Conservation (phyloP, 2,113 vertebrate genomes). For the Sinocyclocheilus anophthalmus region DNA sequence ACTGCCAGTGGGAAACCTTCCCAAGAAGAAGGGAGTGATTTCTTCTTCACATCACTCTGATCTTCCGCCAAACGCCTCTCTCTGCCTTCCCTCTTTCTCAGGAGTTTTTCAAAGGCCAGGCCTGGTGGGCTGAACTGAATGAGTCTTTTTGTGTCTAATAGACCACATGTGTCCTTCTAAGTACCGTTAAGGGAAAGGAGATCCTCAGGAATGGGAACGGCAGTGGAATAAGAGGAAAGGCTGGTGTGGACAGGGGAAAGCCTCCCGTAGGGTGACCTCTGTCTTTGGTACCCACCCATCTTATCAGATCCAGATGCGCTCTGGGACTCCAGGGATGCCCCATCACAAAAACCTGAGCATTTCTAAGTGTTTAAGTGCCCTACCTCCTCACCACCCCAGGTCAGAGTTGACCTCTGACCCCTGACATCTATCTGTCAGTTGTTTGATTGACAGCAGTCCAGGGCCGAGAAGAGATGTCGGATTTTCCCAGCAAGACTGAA, state of each 20-base stretch:
- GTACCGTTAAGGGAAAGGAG: constrained; percentile 44
- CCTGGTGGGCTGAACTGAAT: constrained; percentile 63
- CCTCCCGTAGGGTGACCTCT: constrained; percentile 75
- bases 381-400: constrained; percentile 64
- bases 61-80: constrained; percentile 50
- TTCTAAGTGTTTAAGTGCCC: constrained; percentile 20
- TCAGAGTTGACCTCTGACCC: constrained; percentile 68
- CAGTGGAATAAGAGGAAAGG: constrained; percentile 72
- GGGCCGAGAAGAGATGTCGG: constrained; percentile 47
- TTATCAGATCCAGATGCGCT: constrained; percentile 81
- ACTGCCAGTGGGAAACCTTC: constrained; percentile 52
- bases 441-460: constrained; percentile 67
- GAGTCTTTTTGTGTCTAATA: constrained; percentile 69
- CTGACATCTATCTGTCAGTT: constrained; percentile 49
- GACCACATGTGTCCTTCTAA: constrained; percentile 44
- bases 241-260: constrained; percentile 64
- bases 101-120: constrained; percentile 49
- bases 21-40: constrained; percentile 38
- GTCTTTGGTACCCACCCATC: constrained; percentile 69
- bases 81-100: constrained; percentile 6
- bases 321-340: background rate
- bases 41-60: constrained; percentile 53
- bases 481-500: constrained; percentile 49
- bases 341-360: background rate
- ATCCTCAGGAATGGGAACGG: constrained; percentile 49